phyloP scores from a whole-genome alignment of 2,888 invertebrate species.

The Limnephilus marmoratus region DNA sequence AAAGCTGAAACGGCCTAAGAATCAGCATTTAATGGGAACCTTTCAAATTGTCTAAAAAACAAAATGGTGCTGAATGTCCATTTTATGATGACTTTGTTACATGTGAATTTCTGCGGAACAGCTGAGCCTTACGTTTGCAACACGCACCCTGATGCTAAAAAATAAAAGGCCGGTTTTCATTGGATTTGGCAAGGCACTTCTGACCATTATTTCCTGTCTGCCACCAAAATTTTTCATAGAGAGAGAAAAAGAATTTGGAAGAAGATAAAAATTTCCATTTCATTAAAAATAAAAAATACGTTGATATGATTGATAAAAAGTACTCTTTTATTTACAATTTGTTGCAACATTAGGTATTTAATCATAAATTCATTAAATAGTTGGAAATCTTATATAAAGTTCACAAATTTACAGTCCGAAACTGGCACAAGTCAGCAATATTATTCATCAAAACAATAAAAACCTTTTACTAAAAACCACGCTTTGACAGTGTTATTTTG shows the following conservation, averaged over 20 bases:
- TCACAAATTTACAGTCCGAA: slow-evolving; percentile 65
- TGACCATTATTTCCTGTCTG: neutral
- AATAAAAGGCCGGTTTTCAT: too few relatives aligned
- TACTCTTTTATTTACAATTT: slow-evolving; percentile 79
- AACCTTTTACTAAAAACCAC: slow-evolving; percentile 45
- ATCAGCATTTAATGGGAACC: too few relatives aligned
- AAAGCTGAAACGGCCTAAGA: too few relatives aligned
- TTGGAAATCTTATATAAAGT: slow-evolving; percentile 67
- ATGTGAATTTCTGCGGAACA: too few relatives aligned
- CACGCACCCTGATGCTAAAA: too few relatives aligned
- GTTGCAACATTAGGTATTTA: slow-evolving; percentile 74
- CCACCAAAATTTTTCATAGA: neutral
- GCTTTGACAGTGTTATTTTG: neutral
- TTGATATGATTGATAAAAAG: slow-evolving; percentile 33
- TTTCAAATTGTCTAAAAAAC: too few relatives aligned
- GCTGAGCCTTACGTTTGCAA: too few relatives aligned
- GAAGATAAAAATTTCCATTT: neutral
- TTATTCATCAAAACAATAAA: slow-evolving; percentile 50
- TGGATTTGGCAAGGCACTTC: neutral
- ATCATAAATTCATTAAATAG: slow-evolving; percentile 63
- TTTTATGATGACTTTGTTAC: too few relatives aligned
- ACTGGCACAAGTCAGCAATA: slow-evolving; percentile 63
- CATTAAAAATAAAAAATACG: neutral
- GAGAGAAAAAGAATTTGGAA: neutral
- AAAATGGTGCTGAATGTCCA: too few relatives aligned